Base-by-base conservation (phyloP, 1,140 invertebrate species). In the Drosophila trapezifrons region DNA sequence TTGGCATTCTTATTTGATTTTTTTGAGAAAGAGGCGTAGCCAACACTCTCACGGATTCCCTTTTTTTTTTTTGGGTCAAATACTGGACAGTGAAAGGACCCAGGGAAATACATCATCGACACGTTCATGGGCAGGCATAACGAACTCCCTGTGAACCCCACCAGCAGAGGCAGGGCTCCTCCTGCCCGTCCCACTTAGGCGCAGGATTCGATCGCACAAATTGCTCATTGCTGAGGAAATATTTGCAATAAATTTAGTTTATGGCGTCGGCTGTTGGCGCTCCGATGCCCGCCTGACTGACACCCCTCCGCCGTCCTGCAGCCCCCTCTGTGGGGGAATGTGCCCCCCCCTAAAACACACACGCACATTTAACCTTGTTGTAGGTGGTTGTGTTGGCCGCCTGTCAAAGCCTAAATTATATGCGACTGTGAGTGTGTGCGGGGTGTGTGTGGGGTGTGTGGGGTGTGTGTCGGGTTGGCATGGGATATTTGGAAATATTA, bases 221-320 rank as follows among this genome's bases (percentile, higher is more conserved):
- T 90, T 90, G 82, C 86, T 90, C 87, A 90, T 90, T 90, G 87
- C 87, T 90, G 74, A 90, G 87, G 87, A 90, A 90, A 90, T 90
- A 90, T 90, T 90, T 90, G 87, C 87, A 86, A 90, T 90, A 90
- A 90, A 90, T 90, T 90, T 87, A 90, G 87, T 90, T 90, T 84
- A 90, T 87, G 80, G 87, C 77, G 75, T 80, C 72, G 87, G 64
- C 76, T 78, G 82, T 78, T 84, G 80, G 76, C 75, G 63, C 62
- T 69, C 76, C 43, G 76, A 69, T 80, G 67, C 57, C 52, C 67
- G 74, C 65, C 81, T 71, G 78, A 89, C 84, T 84, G 85, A 85
- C 86, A 82, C 78, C 60, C 60, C 42, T 32, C 13, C n/a, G n/a
- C n/a, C n/a, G n/a, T n/a, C n/a, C 47, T 17, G 18, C 38, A 49